A percentile compares a stretch with the other conserved stretches of the same genome.
Conservation (phyloP, 2,888 invertebrate genomes). For the Platycheirus rosarum region DNA sequence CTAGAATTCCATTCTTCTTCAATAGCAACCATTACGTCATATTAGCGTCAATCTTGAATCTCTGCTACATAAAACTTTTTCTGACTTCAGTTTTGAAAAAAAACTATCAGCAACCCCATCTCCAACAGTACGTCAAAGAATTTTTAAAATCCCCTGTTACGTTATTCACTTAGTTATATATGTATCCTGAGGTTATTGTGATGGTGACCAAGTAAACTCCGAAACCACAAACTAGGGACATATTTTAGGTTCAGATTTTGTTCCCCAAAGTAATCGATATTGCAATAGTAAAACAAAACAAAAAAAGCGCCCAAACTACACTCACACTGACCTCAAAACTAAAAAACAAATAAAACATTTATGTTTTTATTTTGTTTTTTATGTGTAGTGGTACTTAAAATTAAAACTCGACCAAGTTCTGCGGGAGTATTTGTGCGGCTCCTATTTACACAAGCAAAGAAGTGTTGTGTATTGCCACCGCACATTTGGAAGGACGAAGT, state of each 20-base stretch:
- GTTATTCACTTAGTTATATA: constrained; percentile 40
- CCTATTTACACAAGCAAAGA: background rate
- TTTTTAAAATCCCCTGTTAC: constrained; percentile 37
- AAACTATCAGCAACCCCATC: no score
- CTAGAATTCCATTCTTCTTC: no score
- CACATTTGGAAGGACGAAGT: constrained; percentile 1
- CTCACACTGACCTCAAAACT: constrained; percentile 26
- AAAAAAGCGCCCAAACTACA: background rate
- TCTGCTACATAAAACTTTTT: no score
- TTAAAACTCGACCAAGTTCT: background rate
- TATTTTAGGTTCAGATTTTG: constrained; percentile 33
- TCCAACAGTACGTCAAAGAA: background rate
- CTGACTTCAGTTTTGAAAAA: no score
- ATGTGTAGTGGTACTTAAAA: background rate
- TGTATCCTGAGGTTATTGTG: background rate
- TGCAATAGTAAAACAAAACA: background rate
- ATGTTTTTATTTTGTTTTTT: no score
- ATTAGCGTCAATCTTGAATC: no score
- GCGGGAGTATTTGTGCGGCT: constrained; percentile 9
- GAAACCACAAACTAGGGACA: constrained; percentile 3
- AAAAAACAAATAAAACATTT: background rate
- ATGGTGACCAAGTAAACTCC: constrained; percentile 1
- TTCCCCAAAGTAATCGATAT: constrained; percentile 21
- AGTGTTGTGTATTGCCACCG: background rate
- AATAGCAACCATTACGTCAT: no score